Base-by-base conservation (phyloP, 2,888 invertebrate species). In the Microplitis deprimator region DNA sequence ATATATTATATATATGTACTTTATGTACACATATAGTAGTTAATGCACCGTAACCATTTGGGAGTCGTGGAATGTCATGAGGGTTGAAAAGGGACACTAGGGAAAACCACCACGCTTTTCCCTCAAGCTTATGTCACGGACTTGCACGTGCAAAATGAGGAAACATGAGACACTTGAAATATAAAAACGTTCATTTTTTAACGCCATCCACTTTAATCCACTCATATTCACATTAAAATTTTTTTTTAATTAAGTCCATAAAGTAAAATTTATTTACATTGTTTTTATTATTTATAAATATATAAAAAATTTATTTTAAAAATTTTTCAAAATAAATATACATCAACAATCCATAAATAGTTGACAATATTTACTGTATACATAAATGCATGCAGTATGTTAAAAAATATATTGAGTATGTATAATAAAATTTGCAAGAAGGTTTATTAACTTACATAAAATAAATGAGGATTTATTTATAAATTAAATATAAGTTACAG, bases 11-110 rank as follows among this genome's bases (percentile, higher is more conserved):
- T 50, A 50, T 50, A 50, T 5, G 13, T 50, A 50, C 13, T 50
- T 8, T 50, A 50, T 50, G 50, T 10, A 50, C 50, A 13, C 50
- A 50, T 50, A 50, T 17, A 17, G 62, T 17, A 62, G 62, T 62
- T 62, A 62, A 62, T 62, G 62, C 62, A 62, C 16, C 62, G 62
- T 62, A 62, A 62, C 62, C 62, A 62, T 62, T 62, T 10, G 62
- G 62, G 62, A 62, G 20, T 62, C 62, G 8, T 20, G 16, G 62
- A 62, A 16, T 20, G 20, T 62, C 62, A 62, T 16, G 62, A 62
- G 20, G 20, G 62, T 62, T 62, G 17, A 62, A 50, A 62, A 62
- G 62, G 20, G 62, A 62, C 62, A 62, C 62, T 17, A 8, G 62
- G 62, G 62, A 62, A 62, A 62, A 50, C 50, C 50, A 8, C 10